These are phyloP conservation scores for Oscheius myriophilus DNA, from an alignment of 2,888 invertebrate species.

Conservation along the genomic window DNA sequence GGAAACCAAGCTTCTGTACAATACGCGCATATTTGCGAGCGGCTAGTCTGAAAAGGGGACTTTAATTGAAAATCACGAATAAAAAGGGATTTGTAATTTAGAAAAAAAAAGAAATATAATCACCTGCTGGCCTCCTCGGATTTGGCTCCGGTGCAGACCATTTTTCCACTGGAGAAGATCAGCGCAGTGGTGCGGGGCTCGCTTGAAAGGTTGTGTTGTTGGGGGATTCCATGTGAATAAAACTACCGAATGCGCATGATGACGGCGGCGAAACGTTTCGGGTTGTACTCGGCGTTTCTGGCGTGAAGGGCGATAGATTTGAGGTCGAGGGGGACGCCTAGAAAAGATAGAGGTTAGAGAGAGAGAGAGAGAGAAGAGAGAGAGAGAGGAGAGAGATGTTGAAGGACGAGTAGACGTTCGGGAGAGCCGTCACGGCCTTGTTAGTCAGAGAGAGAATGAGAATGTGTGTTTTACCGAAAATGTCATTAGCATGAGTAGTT, in stretches of 20 bases:
- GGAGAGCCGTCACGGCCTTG: too few species aligned
- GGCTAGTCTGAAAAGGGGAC: conserved; percentile 77
- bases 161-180: conserved; percentile 86
- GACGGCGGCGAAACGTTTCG: conserved; percentile 97
- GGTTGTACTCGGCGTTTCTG: conserved; percentile 98
- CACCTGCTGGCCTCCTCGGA: conserved; percentile 82
- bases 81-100: neutral
- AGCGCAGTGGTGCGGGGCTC: conserved; percentile 84
- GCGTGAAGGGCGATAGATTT: conserved; percentile 97
- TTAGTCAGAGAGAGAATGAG: too few species aligned
- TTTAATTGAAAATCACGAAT: neutral
- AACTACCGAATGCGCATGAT: conserved; percentile 83
- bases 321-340: conserved; percentile 87
- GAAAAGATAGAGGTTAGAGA: neutral
- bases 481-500: too few species aligned
- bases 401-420: too few species aligned
- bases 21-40: conserved; percentile 85
- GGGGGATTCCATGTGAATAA: too few species aligned
- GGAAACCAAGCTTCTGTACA: conserved; percentile 83
- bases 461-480: neutral
- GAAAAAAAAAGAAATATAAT: neutral
- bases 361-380: too few species aligned
- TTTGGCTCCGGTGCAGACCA: conserved; percentile 88
- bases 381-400: too few species aligned
- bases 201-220: conserved; percentile 75